Evolutionary conservation across 2,113 vertebrate genomes (phyloP).

Genomic region (Mystacornis crossleyi): DNA sequence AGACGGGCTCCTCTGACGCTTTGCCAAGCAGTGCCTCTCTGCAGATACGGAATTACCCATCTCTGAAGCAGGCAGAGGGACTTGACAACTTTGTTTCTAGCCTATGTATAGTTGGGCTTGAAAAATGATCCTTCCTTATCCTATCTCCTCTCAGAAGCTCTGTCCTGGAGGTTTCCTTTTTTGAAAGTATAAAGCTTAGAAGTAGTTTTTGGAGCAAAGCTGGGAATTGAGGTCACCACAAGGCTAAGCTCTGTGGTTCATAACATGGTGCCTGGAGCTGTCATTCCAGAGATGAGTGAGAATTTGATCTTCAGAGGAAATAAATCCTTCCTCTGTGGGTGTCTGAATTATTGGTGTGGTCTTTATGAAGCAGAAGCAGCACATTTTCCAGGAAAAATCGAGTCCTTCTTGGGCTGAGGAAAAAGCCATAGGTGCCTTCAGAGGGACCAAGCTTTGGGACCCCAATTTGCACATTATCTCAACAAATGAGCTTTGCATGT

Average conservation of each 20-base stretch:
- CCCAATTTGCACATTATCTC: rapidly evolving
- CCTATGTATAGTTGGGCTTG: not conserved
- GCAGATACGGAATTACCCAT: not conserved
- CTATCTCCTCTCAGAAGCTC: not conserved
- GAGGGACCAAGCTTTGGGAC: not conserved
- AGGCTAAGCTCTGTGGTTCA: not conserved
- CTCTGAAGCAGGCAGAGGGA: not conserved
- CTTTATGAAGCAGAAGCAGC: not conserved
- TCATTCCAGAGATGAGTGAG: not conserved
- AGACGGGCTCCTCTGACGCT: rapidly evolving
- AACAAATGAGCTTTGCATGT: not conserved
- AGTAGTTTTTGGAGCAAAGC: not conserved
- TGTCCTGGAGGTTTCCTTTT: not conserved
- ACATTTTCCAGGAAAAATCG: not conserved
- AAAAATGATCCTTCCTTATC: not conserved
- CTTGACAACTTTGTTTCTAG: not conserved
- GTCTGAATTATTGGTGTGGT: not conserved
- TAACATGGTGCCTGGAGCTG: not conserved
- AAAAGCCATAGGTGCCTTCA: not conserved
- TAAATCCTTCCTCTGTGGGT: not conserved
- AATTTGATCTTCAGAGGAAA: not conserved
- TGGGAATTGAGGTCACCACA: not conserved
- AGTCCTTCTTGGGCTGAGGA: not conserved
- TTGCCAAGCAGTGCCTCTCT: not conserved
- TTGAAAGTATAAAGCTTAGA: not conserved